Evolutionary conservation across 1,140 invertebrate species (phyloP).

Genomic region (Metaphire vulgaris): DNA sequence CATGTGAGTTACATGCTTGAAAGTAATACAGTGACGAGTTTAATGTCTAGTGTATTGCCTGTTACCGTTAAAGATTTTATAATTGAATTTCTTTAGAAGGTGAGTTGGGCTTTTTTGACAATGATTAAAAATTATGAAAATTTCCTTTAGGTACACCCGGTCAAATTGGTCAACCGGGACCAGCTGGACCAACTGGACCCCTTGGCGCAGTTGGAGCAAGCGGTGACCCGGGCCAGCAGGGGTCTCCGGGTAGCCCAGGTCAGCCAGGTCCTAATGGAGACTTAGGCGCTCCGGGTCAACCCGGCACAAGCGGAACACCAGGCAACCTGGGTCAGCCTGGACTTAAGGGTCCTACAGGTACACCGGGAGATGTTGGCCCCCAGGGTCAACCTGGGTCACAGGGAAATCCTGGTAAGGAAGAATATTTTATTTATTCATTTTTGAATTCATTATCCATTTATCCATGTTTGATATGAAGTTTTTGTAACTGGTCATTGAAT

Average conservation of each 20-base stretch:
- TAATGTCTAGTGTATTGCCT: too few relatives aligned
- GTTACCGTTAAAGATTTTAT: too few relatives aligned
- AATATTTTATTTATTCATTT: too few relatives aligned
- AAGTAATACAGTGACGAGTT: too few relatives aligned
- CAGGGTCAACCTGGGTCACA: not conserved
- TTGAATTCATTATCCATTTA: not conserved
- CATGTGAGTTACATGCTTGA: too few relatives aligned
- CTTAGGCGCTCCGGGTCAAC: not conserved
- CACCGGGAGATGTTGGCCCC: not conserved
- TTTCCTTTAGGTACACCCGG: too few relatives aligned
- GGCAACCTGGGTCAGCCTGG: conserved; percentile 1
- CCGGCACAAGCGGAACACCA: not conserved
- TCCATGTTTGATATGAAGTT: not conserved
- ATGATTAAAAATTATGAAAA: too few relatives aligned
- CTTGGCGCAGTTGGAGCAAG: not conserved
- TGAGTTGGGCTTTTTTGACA: too few relatives aligned
- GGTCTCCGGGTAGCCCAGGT: conserved; percentile 8
- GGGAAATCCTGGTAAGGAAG: not conserved
- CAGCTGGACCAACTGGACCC: not conserved
- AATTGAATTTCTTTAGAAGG: too few relatives aligned
- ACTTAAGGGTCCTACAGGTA: not conserved
- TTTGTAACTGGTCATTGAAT: too few relatives aligned
- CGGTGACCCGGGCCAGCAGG: not conserved
- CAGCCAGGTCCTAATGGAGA: conserved; percentile 13
- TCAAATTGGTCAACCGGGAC: not conserved